Conservation (phyloP, 64 coral and sea anemone species). For the Montipora cactus region DNA sequence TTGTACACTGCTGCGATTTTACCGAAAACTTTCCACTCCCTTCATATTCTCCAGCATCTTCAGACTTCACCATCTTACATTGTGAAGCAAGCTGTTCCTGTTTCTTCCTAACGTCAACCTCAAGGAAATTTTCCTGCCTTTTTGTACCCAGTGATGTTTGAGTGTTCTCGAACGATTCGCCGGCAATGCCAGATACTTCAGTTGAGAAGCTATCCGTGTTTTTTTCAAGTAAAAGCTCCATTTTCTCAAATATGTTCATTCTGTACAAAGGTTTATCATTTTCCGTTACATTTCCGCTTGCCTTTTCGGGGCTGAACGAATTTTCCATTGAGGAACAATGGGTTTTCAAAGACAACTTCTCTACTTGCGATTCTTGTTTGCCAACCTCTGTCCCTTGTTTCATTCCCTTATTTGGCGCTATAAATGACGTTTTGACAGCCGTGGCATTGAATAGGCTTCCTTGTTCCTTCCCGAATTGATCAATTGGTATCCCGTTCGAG, state of each 20-base stretch:
- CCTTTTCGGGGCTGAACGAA: background rate
- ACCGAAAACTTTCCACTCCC: background rate
- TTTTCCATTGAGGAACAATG: background rate
- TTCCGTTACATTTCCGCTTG: background rate
- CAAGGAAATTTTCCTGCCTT: background rate
- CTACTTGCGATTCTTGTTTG: background rate
- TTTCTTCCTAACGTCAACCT: background rate
- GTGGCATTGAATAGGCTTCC: background rate
- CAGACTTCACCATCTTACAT: background rate
- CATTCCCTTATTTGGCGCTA: background rate
- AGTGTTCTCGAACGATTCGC: background rate
- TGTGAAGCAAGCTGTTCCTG: background rate
- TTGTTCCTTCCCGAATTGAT: background rate
- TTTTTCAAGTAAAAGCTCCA: slow-evolving; percentile 1
- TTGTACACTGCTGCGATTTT: background rate
- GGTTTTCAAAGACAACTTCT: background rate
- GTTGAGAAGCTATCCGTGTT: background rate
- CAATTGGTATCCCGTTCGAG: background rate
- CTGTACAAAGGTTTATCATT: background rate
- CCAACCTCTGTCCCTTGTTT: background rate
- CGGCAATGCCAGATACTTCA: background rate
- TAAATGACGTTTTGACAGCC: slow-evolving; percentile 15
- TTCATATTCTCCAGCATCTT: background rate
- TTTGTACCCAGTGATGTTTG: background rate
- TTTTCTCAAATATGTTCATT: slow-evolving; percentile 27